Conservation (phyloP, 2,113 vertebrate genomes). For the Tupaia tana region DNA sequence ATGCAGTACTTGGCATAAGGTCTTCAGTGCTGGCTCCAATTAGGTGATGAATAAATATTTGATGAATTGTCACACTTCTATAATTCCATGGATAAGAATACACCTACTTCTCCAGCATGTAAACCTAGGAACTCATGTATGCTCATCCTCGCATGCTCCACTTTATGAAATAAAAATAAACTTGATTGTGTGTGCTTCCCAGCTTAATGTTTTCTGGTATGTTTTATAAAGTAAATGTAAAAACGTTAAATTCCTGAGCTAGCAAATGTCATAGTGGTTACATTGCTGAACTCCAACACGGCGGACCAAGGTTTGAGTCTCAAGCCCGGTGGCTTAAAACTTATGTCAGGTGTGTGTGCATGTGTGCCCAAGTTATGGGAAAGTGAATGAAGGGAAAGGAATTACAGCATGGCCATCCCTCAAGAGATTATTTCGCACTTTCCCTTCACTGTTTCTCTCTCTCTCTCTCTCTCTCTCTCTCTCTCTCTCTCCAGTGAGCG, state of each 20-base stretch:
- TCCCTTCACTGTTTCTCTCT: rapidly evolving
- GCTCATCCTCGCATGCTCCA: background rate
- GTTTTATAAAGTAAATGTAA: background rate
- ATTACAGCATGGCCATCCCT: no score
- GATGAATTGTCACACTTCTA: background rate
- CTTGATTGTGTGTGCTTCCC: background rate
- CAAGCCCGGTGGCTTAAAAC: no score
- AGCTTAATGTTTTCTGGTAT: background rate
- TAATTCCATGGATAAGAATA: background rate
- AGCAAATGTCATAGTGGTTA: no score
- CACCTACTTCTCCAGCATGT: background rate
- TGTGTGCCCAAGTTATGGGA: no score
- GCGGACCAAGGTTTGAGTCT: no score
- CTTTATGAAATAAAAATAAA: background rate
- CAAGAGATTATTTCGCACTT: no score
- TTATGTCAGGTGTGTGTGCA: no score
- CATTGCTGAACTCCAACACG: no score
- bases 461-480: no score
- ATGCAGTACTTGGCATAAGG: background rate
- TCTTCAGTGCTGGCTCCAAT: background rate
- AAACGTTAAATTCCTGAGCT: no score
- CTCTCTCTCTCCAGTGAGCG: no score
- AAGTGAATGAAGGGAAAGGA: no score
- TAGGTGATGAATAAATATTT: background rate
- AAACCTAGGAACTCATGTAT: background rate